Base-by-base conservation (phyloP, 2,888 invertebrate genomes). In the Tipula unca region DNA sequence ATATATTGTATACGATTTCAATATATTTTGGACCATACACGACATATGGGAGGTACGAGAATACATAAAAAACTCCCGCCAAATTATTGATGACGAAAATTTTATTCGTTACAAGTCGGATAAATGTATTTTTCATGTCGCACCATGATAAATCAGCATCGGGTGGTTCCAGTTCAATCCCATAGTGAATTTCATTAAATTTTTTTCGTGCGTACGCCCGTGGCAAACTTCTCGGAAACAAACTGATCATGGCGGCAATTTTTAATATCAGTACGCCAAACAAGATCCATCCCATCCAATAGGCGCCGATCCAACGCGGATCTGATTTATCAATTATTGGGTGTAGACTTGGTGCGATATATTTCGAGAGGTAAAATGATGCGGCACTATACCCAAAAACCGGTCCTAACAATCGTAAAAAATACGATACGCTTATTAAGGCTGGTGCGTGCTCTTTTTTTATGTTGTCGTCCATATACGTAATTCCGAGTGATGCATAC, bases 21-120 rank as follows among this genome's bases (percentile, higher is more conserved):
- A 95, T 94, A 88, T 95, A 95, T 89, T 95, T 95, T 0, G 95
- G 94, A 90, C 94, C 92, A 89, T 94, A 95, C 48, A 94, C 94
- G 92, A 94, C 94, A 88, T 94, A 94, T 0, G 94, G 94, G 92
- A 93, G 92, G 89, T 92, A 93, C 93, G 93, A 88, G 93, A 94
- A 89, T 83, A 95, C 92, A 87, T 94, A 94, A 87, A 94, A 94
- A 14, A 94, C 92, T 3, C 92, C 94, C 39, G 94, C 93, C 2
- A 93, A 89, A 82, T 93, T 94, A 89, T 95, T 94, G 87, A 92
- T 93, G 87, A 95, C 92, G 85, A 95, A 91, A 13, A 95, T 89
- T 89, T 93, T 93, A 89, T 95, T 95, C 39, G 91, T 92, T 82
- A 95, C 88, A 13, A 95, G 89, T 69, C 94, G 91, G 89, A 92